Conservation (phyloP, 2,113 vertebrate species). For the Corythoichthys intestinalis region DNA sequence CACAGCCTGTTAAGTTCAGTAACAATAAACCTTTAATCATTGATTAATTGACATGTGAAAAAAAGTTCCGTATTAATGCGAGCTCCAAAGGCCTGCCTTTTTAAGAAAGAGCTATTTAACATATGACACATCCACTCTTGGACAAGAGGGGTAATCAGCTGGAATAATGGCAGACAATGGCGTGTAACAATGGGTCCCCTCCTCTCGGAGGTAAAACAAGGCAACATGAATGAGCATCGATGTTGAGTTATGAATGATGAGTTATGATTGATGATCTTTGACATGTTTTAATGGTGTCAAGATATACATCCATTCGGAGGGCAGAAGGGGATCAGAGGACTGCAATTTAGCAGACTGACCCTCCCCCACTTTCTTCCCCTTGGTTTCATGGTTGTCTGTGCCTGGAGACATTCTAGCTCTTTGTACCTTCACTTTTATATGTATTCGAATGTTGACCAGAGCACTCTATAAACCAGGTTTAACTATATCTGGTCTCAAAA, state of each 20-base stretch:
- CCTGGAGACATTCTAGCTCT: conserved; percentile 57
- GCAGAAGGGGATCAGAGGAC: conserved; percentile 25
- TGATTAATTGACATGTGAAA: conserved; percentile 47
- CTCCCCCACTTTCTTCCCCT: conserved; percentile 60
- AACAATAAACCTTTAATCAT: conserved; percentile 62
- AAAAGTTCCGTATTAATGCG: conserved; percentile 46
- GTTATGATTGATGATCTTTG: conserved; percentile 46
- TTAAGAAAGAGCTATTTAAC: not conserved
- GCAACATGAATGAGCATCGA: not conserved
- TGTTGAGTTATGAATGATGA: conserved; percentile 40
- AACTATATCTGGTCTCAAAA: not conserved
- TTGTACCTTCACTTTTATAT: conserved; percentile 31
- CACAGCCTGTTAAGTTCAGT: conserved; percentile 49
- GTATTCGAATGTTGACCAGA: conserved; percentile 14
- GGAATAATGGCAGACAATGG: conserved; percentile 31
- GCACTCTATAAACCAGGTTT: not conserved
- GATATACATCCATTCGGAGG: conserved; percentile 17
- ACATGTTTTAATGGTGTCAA: conserved; percentile 30
- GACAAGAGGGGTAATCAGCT: conserved; percentile 11
- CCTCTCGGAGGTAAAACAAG: conserved; percentile 18
- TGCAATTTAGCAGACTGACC: conserved; percentile 20
- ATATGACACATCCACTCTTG: conserved; percentile 1
- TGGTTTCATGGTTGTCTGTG: conserved; percentile 65
- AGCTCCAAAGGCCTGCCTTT: conserved; percentile 7
- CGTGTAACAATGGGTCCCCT: conserved; percentile 23